Percentiles rank a stretch among this genome's conserved stretches.
phyloP scores from a whole-genome alignment of 2,797 vertebrate species.

The Oryzias dopingdopingensis region DNA sequence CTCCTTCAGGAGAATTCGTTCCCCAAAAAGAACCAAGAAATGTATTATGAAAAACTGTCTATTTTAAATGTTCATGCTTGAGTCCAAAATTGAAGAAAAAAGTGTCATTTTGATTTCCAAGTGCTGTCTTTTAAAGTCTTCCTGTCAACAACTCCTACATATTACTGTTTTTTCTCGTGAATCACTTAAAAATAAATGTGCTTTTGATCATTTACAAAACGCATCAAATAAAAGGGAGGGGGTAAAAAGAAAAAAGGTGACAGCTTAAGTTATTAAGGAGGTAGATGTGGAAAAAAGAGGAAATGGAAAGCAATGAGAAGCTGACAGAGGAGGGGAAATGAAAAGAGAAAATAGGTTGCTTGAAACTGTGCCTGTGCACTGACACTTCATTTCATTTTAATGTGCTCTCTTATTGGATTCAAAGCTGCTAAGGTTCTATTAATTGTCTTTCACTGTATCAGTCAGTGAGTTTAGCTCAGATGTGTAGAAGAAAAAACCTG shows the following conservation, averaged over 20 bases:
- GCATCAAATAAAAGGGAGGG: neutral
- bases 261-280: constrained; percentile 4
- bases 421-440: constrained; percentile 15
- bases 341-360: constrained; percentile 4
- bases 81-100: too few relatives aligned
- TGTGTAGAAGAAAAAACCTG: neutral
- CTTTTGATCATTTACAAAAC: too few relatives aligned
- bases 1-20: too few relatives aligned
- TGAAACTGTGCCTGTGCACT: constrained; percentile 4
- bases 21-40: too few relatives aligned
- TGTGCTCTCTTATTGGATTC: constrained; percentile 23
- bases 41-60: too few relatives aligned
- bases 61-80: too few relatives aligned
- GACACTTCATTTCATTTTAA: constrained; percentile 30
- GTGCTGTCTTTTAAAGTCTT: too few relatives aligned
- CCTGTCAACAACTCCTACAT: too few relatives aligned
- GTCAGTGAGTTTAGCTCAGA: constrained; percentile 6
- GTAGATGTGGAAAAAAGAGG: constrained; percentile 19
- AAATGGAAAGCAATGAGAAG: constrained; percentile 23
- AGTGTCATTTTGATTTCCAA: too few relatives aligned
- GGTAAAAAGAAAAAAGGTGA: neutral
- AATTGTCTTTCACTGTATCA: constrained; percentile 10
- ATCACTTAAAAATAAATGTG: too few relatives aligned
- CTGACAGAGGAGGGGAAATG: constrained; percentile 10
- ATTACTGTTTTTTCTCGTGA: too few relatives aligned